Conservation (phyloP, 2,888 invertebrate genomes). For the Dicranocentrus wangi region DNA sequence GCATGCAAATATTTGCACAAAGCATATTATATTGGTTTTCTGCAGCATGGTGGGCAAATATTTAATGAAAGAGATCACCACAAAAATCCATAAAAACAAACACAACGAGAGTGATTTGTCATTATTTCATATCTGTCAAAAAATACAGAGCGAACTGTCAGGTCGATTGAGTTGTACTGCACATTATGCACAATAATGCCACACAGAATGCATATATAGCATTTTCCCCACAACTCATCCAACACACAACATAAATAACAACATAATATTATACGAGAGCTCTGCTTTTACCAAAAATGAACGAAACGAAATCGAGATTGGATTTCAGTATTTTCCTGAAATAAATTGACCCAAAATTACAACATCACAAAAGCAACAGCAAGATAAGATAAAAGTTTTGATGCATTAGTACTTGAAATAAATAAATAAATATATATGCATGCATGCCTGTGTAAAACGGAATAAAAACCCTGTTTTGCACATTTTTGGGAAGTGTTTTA, state of each 20-base stretch:
- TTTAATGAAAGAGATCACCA: not conserved
- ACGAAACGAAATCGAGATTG: not conserved
- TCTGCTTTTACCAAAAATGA: too few species aligned
- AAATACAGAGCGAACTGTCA: not conserved
- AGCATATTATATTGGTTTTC: not conserved
- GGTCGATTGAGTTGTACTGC: too few species aligned
- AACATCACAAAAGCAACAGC: too few species aligned
- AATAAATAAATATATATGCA: not conserved
- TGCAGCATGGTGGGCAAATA: not conserved
- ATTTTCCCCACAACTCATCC: not conserved
- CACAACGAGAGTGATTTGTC: not conserved
- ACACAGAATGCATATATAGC: not conserved
- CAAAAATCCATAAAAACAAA: too few species aligned
- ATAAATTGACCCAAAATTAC: not conserved
- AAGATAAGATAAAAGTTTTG: too few species aligned
- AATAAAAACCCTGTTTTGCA: too few species aligned
- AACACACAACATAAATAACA: too few species aligned
- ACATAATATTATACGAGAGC: too few species aligned
- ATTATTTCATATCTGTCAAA: not conserved
- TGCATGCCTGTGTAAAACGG: too few species aligned
- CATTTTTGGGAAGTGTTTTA: too few species aligned
- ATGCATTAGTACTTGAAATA: not conserved
- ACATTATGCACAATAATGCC: not conserved
- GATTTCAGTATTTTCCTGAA: constrained; percentile 10
- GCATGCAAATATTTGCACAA: too few species aligned